Conservation (phyloP, 2,113 vertebrate genomes). For the Hyla sarda region DNA sequence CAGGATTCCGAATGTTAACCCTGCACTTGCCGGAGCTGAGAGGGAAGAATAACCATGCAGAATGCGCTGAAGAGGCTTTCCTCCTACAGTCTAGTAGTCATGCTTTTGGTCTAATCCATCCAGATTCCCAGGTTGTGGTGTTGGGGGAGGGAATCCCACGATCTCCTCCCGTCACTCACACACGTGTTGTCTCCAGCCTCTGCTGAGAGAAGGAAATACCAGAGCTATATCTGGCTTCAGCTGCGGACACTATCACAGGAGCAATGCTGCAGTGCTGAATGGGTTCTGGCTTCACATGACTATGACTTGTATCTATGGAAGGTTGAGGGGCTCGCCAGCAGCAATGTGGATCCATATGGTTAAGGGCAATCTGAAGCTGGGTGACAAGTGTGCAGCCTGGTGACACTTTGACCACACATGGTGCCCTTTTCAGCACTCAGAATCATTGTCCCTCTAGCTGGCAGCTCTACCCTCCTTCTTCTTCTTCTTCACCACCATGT, state of each 20-base stretch:
- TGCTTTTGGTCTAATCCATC: background rate
- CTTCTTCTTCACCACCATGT: no score
- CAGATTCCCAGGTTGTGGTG: conserved; percentile 21
- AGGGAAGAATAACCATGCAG: background rate
- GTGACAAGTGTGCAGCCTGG: background rate
- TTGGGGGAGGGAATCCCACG: conserved; percentile 36
- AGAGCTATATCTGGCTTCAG: background rate
- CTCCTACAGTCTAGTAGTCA: background rate
- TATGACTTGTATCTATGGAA: background rate
- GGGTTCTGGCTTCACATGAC: background rate
- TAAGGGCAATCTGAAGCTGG: background rate
- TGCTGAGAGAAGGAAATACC: background rate
- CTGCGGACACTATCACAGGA: background rate
- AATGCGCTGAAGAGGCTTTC: background rate
- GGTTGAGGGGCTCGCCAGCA: background rate
- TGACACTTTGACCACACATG: conserved; percentile 7
- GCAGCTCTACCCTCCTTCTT: background rate
- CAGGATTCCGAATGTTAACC: background rate
- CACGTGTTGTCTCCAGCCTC: conserved; percentile 44
- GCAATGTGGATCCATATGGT: conserved; percentile 9
- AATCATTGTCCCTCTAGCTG: background rate
- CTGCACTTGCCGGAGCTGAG: background rate
- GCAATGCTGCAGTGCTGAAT: conserved; percentile 40
- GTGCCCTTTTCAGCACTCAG: background rate
- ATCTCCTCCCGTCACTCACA: conserved; percentile 39